These are phyloP conservation scores for Channa argus DNA, from an alignment of 2,113 vertebrate species.

Conservation along the genomic window DNA sequence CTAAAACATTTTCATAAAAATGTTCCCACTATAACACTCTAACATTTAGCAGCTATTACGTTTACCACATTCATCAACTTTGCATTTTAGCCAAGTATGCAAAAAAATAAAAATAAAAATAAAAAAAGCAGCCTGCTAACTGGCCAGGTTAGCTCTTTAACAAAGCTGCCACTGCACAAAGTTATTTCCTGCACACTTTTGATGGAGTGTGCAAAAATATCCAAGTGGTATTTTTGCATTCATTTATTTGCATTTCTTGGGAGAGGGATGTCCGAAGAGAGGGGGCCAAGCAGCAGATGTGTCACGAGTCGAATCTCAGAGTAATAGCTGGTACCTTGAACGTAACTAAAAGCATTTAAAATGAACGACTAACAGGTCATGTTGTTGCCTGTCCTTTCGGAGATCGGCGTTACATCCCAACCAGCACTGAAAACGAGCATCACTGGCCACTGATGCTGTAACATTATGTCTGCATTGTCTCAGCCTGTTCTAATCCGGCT, in stretches of 20 bases:
- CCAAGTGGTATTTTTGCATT: slow-evolving; percentile 49
- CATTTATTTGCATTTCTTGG: not conserved
- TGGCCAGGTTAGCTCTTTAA: not conserved
- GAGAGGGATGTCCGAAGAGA: slow-evolving; percentile 10
- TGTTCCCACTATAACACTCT: no score
- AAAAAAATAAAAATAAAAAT: not conserved
- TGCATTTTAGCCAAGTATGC: not conserved
- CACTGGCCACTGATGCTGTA: not conserved
- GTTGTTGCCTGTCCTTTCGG: not conserved
- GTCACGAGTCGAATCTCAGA: not conserved
- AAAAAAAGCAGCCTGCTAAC: not conserved
- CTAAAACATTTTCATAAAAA: no score
- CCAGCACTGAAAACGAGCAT: not conserved
- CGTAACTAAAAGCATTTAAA: slow-evolving; percentile 11
- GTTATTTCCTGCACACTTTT: slow-evolving; percentile 12
- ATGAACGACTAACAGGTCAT: not conserved
- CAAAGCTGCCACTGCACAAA: slow-evolving; percentile 14
- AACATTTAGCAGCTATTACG: no score
- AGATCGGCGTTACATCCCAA: slow-evolving; percentile 16
- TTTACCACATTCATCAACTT: no score
- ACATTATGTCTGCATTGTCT: not conserved
- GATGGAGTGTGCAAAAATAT: slow-evolving; percentile 36
- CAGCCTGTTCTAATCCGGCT: not conserved
- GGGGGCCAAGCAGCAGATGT: not conserved
- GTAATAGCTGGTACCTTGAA: not conserved